Evolutionary conservation across 1,140 invertebrate genomes (phyloP).

Genomic region (Drosophila paulistorum): DNA sequence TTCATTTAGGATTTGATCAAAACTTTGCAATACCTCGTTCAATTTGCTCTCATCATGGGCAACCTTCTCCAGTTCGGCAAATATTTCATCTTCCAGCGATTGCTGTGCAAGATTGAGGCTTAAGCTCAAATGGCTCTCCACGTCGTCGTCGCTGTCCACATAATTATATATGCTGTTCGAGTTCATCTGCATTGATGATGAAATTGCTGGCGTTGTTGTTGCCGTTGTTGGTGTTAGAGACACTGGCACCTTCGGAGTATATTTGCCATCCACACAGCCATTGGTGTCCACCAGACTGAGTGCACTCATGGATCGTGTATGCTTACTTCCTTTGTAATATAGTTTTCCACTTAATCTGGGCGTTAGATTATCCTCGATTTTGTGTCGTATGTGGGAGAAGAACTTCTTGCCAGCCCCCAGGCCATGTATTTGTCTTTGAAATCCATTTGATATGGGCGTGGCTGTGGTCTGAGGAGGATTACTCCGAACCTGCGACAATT

Average conservation of each 20-base stretch:
- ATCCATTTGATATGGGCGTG: slow-evolving; percentile 21
- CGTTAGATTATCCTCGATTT: slow-evolving; percentile 80
- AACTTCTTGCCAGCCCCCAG: slow-evolving; percentile 72
- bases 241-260: slow-evolving; percentile 53
- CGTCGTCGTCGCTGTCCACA: slow-evolving; percentile 77
- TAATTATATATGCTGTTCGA: slow-evolving; percentile 53
- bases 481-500: slow-evolving; percentile 61
- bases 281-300: slow-evolving; percentile 52
- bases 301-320: slow-evolving; percentile 74
- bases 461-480: slow-evolving; percentile 32
- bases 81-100: slow-evolving; percentile 81
- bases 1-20: slow-evolving; percentile 85
- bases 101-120: slow-evolving; percentile 70
- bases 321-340: slow-evolving; percentile 72
- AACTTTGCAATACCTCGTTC: slow-evolving; percentile 86
- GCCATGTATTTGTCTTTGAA: slow-evolving; percentile 24
- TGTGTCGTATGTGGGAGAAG: slow-evolving; percentile 76
- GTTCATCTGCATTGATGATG: slow-evolving; percentile 33
- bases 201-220: slow-evolving; percentile 4
- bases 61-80: slow-evolving; percentile 83
- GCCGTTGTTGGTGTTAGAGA: not conserved
- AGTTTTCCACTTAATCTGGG: slow-evolving; percentile 72
- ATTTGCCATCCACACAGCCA: slow-evolving; percentile 72
- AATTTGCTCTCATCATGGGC: slow-evolving; percentile 84
- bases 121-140: slow-evolving; percentile 62